Evolutionary conservation across 1,140 invertebrate species (phyloP), one percentile per base, ranked within the genome.

Genomic region (Watersipora subatra): DNA sequence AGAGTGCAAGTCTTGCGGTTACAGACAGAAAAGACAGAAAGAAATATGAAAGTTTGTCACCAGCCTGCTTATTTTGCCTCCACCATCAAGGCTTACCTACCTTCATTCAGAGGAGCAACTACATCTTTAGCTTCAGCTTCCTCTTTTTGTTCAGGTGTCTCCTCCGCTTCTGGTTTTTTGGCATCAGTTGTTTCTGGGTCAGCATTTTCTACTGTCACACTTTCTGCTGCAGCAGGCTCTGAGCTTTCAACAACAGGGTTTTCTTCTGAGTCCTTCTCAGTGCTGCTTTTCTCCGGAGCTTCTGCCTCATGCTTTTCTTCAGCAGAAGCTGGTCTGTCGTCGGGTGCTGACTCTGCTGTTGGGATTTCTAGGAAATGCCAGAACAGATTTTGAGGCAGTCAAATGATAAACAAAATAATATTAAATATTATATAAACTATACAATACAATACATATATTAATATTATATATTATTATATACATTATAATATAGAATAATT

Each of bases 291-390:
- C n/a, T 67, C 63, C 20, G 22, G 58, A 30, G 30, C 46, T 68
- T 68, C 59, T 25, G 65, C 65, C 28, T 69, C 64, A 64, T 62
- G 25, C 20, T 28, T 66, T 70, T 73, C 61, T 66, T 71, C 68
- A 64, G 64, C 55, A 62, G 70, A 20, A 66, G 58, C 57, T 67
- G 62, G 3, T 20, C 26, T 1, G 20, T 22, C 66, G 29, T 61
- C 55, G 12, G 58, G 34, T 57, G 61, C 59, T 64, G 28, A 27
- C 30, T 15, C 55, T 28, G 25, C 46, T 28, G 27, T 55, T 57
- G 61, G 56, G 26, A 17, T 57, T 66, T n/a, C 19, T 29, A 12
- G 29, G 24, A 62, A 56, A 66, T 28, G 61, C 24, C 22, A 30
- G 22, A 1, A 22, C 17, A 27, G 29, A 56, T 65, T 27, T 61